Evolutionary conservation across 1,140 invertebrate genomes (phyloP).

Genomic region (Vollenhovia emeryi): DNA sequence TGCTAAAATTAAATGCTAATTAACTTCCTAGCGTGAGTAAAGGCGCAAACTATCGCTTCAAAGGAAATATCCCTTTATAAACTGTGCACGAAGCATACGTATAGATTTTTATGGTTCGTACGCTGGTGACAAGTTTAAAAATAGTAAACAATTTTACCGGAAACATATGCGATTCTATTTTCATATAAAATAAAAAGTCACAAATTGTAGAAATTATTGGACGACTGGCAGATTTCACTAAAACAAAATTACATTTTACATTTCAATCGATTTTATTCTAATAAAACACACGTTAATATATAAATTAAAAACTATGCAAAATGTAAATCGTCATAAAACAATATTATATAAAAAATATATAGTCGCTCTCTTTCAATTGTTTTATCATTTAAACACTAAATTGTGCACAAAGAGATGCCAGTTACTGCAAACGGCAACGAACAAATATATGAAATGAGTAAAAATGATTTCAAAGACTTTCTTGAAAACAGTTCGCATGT

Average conservation of each 20-base stretch:
- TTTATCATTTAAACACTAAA: not conserved
- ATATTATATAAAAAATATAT: not conserved
- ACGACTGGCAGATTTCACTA: too few relatives aligned
- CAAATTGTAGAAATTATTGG: too few relatives aligned
- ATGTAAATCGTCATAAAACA: not conserved
- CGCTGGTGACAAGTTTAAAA: not conserved
- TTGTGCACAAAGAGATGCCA: not conserved
- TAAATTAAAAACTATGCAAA: not conserved
- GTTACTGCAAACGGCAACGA: not conserved
- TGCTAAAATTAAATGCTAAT: constrained; percentile 58
- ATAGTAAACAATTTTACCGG: not conserved
- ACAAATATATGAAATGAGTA: not conserved
- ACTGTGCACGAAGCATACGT: not conserved
- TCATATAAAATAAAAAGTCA: not conserved
- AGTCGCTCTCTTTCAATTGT: not conserved
- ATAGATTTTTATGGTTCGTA: not conserved
- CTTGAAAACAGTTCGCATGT: not conserved
- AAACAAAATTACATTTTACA: not conserved
- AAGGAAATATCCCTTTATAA: constrained; percentile 3
- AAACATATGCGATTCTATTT: not conserved
- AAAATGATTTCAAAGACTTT: not conserved
- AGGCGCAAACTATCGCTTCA: not conserved
- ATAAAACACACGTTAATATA: not conserved
- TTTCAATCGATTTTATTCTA: not conserved
- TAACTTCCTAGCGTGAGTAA: constrained; percentile 17